Base-by-base conservation (phyloP, 2,797 vertebrate species). In the Spinibarbus caldwelli region DNA sequence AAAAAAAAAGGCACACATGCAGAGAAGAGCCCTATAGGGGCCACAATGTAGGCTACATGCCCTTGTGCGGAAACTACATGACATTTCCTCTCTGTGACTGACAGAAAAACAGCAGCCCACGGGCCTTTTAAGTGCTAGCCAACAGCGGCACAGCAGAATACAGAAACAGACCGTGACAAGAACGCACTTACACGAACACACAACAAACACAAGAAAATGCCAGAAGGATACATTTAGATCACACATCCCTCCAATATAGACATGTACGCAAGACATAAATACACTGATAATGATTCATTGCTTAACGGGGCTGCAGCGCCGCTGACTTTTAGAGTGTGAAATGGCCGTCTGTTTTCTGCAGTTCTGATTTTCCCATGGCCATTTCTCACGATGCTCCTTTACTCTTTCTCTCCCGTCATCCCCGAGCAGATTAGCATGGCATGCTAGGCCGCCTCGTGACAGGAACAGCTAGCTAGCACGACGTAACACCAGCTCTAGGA, bases 241-340 rank as follows among this genome's bases (percentile, higher is more conserved):
- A 72, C 73, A 70, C 31, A 72, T 62, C 36, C 11, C 34, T 80
- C 54, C 54, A n/a, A 84, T 47, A 83, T 43, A 80, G 19, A 67
- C 15, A 87, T 70, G 71, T 73, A 52, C 12, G 78, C 59, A 68
- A 54, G 6, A 45, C 29, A 29, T 68, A 43, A 67, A 82, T 49
- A 66, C 34, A 31, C 84, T 64, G 41, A 43, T 68, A 80, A 78
- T 59, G 81, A 89, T 70, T 85, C 64, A 81, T 14, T 84, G 78
- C 80, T 79, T 67, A 83, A 85, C 26, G 3, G 66, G 41, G 85
- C 57, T 81, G 31, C 36, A 72, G 78, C 0, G 31, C 31, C 29
- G 43, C 71, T 87, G 89, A 73, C 29, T 87, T 84, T 81, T 72
- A 80, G 77, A 83, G 80, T 78, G 85, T 75, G 49, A 87, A 87